A percentile compares a stretch with the other conserved stretches of the same genome.
Conservation (phyloP, 2,797 vertebrate species). For the Galaxias olidus region DNA sequence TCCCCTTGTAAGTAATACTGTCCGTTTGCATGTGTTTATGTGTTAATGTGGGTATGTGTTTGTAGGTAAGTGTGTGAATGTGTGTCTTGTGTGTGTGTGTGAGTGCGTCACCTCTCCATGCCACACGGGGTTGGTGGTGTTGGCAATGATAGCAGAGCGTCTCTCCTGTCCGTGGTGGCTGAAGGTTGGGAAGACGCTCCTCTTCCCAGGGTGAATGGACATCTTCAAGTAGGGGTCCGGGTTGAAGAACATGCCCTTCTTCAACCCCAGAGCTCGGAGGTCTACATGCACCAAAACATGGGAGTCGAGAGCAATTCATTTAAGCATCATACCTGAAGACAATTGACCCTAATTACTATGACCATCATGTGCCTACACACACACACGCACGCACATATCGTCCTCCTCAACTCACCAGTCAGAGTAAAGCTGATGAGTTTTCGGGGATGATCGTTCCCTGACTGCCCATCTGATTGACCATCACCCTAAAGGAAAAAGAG, state of each 20-base stretch:
- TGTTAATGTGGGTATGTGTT: not conserved
- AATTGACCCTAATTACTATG: no score
- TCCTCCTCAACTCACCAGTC: constrained; percentile 78
- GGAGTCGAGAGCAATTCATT: constrained; percentile 13
- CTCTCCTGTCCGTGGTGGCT: constrained; percentile 96
- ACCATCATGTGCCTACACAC: no score
- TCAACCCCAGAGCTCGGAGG: constrained; percentile 89
- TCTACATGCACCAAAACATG: constrained; percentile 67
- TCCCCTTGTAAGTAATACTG: not conserved
- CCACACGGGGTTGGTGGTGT: constrained; percentile 96
- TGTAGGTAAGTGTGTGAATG: constrained; percentile 5
- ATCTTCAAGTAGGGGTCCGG: constrained; percentile 99
- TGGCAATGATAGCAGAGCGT: constrained; percentile 92
- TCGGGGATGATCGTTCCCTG: constrained; percentile 83
- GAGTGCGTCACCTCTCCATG: constrained; percentile 86
- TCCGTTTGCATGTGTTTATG: not conserved
- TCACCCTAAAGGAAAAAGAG: constrained; percentile 77
- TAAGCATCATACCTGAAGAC: no score
- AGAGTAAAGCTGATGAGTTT: constrained; percentile 95
- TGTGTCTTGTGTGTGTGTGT: constrained; percentile 4
- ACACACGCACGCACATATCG: not conserved
- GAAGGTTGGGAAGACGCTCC: constrained; percentile 91
- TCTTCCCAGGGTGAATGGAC: constrained; percentile 97
- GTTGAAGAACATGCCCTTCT: constrained; percentile 99
- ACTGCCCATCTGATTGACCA: constrained; percentile 82